Evolutionary conservation across 2,797 vertebrate species (phyloP).

Genomic region (Parauchenoglanis ngamensis): DNA sequence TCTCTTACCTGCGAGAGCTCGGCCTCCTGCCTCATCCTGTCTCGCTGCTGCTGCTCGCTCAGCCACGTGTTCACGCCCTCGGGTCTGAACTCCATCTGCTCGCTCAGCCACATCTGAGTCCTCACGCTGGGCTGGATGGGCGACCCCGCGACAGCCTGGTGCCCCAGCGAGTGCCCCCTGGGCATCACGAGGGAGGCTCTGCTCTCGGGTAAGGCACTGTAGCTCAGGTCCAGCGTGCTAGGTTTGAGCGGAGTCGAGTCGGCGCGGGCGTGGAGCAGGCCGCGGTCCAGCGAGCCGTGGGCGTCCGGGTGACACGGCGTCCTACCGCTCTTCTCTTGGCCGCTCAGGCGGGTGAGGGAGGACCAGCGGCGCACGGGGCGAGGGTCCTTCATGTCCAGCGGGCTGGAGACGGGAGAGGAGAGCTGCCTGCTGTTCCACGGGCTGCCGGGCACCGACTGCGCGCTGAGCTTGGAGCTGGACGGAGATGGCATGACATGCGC

Average conservation of each 20-base stretch:
- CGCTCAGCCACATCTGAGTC: conserved; percentile 95
- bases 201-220: conserved; percentile 84
- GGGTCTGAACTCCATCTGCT: conserved; percentile 86
- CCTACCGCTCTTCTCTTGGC: conserved; percentile 64
- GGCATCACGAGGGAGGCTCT: conserved; percentile 64
- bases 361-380: conserved; percentile 89
- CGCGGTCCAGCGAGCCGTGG: conserved; percentile 75
- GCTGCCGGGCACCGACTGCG: conserved; percentile 61
- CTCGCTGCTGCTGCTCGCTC: conserved; percentile 69
- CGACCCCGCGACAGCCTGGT: conserved; percentile 77
- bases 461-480: conserved; percentile 69
- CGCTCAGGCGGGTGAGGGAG: conserved; percentile 86
- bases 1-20: conserved; percentile 79
- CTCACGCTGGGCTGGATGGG: conserved; percentile 87
- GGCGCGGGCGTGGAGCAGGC: conserved; percentile 67
- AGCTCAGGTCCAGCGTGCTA: conserved; percentile 83
- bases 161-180: conserved; percentile 72
- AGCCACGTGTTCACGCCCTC: conserved; percentile 74
- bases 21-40: conserved; percentile 69
- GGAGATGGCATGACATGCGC: conserved; percentile 85
- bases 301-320: conserved; percentile 63
- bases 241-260: conserved; percentile 78
- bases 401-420: conserved; percentile 62
- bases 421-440: conserved; percentile 77
- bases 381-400: conserved; percentile 84